Percentiles rank a stretch among this genome's conserved stretches.
These are phyloP conservation scores for Micromesistius poutassou DNA, from an alignment of 2,797 vertebrate species.

Conservation along the genomic window DNA sequence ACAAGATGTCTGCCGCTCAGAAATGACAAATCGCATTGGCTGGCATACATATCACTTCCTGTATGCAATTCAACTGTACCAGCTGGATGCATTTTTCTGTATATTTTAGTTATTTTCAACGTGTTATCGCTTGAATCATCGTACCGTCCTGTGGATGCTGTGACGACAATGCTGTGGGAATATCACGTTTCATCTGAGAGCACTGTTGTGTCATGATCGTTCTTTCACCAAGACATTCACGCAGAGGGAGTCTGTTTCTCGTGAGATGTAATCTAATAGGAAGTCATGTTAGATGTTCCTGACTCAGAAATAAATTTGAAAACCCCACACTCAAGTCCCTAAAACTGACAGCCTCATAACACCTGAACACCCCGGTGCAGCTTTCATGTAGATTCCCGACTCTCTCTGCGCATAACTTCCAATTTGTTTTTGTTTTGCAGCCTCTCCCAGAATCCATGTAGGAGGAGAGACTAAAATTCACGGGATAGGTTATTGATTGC, in stretches of 20 bases:
- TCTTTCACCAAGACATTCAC: background rate
- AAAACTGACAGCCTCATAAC: background rate
- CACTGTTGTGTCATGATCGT: background rate
- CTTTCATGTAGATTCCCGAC: background rate
- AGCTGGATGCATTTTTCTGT: background rate
- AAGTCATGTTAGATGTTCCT: background rate
- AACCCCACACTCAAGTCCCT: background rate
- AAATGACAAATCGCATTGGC: background rate
- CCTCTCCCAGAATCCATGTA: background rate
- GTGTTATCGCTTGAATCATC: background rate
- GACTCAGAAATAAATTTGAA: background rate
- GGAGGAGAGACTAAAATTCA: background rate
- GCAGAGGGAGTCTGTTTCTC: background rate
- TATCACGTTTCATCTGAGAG: background rate
- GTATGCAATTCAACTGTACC: too few species aligned
- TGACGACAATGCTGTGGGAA: background rate
- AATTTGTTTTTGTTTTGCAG: background rate
- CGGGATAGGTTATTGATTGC: background rate
- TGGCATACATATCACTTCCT: background rate
- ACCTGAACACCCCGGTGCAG: background rate
- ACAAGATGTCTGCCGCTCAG: background rate
- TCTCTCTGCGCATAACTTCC: background rate
- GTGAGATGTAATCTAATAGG: background rate
- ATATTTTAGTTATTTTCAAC: background rate
- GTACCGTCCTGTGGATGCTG: background rate